Conservation (phyloP, 1,140 invertebrate genomes). For the Apis mellifera region Amel_HAv3.1 CM009942.2:9884001-9884500, state of each 20-base stretch:
- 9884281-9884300: conserved; percentile 29
- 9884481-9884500: neutral
- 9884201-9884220: neutral
- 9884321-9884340: conserved; percentile 65
- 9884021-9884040: too few species aligned
- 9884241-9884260: conserved; percentile 41
- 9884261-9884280: conserved; percentile 21
- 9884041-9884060: too few species aligned
- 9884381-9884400: conserved; percentile 36
- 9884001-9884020: too few species aligned
- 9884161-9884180: neutral
- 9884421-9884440: conserved; percentile 33
- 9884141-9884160: neutral
- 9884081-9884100: too few species aligned
- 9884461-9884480: conserved; percentile 26
- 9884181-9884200: neutral
- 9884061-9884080: too few species aligned
- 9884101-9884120: too few species aligned
- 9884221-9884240: conserved; percentile 22
- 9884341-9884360: conserved; percentile 35
- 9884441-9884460: conserved; percentile 14
- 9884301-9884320: conserved; percentile 57
- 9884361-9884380: conserved; percentile 2
- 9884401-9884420: conserved; percentile 23
- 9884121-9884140: neutral